Base-by-base conservation (phyloP, 2,113 vertebrate genomes). In the Copsychus sechellarum region DNA sequence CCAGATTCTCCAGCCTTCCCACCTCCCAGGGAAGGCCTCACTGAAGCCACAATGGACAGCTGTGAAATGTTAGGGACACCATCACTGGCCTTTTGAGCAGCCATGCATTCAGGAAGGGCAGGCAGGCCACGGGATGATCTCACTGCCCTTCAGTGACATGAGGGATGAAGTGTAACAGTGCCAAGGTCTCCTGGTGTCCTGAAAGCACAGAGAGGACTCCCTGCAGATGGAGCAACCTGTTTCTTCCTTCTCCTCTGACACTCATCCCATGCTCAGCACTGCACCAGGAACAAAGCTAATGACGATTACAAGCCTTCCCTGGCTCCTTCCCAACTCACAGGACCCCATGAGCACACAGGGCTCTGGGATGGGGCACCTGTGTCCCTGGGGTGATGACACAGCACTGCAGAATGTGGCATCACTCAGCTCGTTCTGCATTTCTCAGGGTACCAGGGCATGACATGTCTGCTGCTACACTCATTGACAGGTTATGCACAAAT, bases 161-260 rank as follows among this genome's bases (percentile, higher is more conserved):
- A 73, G 42, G 18, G 53, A 77, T 0, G 0, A 34, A 86, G 33
- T 5, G 4, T 31, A 48, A 61, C 0, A 0, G 65, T 18, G 34
- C 13, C 2, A 4, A 77, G 54, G 36, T 64, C 64, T 71, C 47
- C 22, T 1, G 8, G 24, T 64, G 61, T 22, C 45, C 45, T 10
- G 1, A 84, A 87, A 57, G 34, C 45, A 45, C 22, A 29, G 6
- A 40, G 51, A 67, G 29, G 17, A 34, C 24, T 34, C 81, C 21
- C 33, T 40, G 69, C 12, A 66, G 40, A 40, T 19, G 31, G 15
- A 81, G 12, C 28, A 64, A 31, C n/a, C n/a, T 28, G 21, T 26
- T 77, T 43, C 33, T 74, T 89, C 23, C 82, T 1, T 1, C 29
- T 58, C 21, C 76, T 34, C 47, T 64, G 70, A 12, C 51, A 38